phyloP scores from a whole-genome alignment of 2,797 vertebrate species.

The Sarcoramphus papa region DNA sequence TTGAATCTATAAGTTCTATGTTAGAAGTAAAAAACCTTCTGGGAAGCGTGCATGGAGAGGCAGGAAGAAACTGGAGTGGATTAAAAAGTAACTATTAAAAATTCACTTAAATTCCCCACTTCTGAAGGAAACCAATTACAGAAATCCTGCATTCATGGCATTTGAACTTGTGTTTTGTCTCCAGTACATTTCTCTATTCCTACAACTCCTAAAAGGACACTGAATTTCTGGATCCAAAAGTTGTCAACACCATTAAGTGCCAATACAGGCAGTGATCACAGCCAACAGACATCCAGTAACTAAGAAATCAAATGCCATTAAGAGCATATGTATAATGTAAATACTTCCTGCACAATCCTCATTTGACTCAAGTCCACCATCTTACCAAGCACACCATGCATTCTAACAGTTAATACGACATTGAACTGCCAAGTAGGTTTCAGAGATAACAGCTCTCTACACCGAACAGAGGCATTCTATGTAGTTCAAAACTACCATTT shows the following conservation, averaged over 20 bases:
- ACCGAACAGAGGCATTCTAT: not conserved
- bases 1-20: not conserved
- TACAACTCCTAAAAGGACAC: not conserved
- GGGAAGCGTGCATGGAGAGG: not conserved
- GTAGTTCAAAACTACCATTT: not conserved
- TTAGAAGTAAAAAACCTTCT: not conserved
- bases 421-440: not conserved
- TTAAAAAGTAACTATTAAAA: not conserved
- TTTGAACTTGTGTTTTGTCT: not conserved
- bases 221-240: not conserved
- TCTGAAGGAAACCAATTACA: not conserved
- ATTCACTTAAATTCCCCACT: not conserved
- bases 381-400: not conserved
- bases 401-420: not conserved
- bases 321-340: not conserved
- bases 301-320: not conserved
- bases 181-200: not conserved
- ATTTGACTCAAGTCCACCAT: not conserved
- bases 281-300: not conserved
- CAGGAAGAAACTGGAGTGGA: not conserved
- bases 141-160: not conserved
- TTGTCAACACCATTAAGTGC: fast-evolving
- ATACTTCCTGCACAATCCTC: not conserved
- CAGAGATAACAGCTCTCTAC: not conserved
- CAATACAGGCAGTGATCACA: not conserved